A percentile compares a stretch with the other conserved stretches of the same genome.
These are phyloP conservation scores for Musca vetustissima DNA, from an alignment of 1,140 invertebrate genomes.

Conservation along the genomic window DNA sequence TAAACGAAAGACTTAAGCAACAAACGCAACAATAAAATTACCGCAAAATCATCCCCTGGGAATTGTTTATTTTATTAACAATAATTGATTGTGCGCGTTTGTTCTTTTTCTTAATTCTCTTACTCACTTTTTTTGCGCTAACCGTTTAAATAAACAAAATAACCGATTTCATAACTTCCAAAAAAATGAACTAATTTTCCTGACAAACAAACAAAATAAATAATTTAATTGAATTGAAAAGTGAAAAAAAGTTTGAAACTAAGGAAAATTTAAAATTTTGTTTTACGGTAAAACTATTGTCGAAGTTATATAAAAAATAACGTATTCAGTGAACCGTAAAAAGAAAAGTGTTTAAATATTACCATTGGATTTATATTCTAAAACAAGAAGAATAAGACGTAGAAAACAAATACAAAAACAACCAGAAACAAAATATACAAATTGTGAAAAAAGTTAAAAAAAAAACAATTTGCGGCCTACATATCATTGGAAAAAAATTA, in stretches of 20 bases:
- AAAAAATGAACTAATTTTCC: constrained; percentile 7
- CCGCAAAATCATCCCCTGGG: neutral
- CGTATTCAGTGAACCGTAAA: no score
- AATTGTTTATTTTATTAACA: constrained; percentile 9
- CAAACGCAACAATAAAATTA: constrained; percentile 24
- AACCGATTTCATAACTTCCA: neutral
- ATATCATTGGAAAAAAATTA: no score
- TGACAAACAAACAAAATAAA: neutral
- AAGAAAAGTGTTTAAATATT: no score
- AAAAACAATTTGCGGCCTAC: no score
- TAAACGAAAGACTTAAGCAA: constrained; percentile 10
- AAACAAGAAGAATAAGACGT: neutral
- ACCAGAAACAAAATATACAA: neutral
- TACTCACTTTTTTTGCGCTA: neutral
- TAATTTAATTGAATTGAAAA: constrained; percentile 1
- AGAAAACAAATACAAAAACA: neutral
- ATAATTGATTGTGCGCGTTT: constrained; percentile 21
- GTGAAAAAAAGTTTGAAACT: neutral
- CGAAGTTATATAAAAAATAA: no score
- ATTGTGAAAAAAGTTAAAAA: no score
- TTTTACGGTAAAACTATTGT: no score
- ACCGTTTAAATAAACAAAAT: neutral
- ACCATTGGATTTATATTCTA: no score
- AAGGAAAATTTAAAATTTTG: no score
- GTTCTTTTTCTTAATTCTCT: neutral